Conservation (phyloP, 2,888 invertebrate species). For the Synanthedon tipuliformis region DNA sequence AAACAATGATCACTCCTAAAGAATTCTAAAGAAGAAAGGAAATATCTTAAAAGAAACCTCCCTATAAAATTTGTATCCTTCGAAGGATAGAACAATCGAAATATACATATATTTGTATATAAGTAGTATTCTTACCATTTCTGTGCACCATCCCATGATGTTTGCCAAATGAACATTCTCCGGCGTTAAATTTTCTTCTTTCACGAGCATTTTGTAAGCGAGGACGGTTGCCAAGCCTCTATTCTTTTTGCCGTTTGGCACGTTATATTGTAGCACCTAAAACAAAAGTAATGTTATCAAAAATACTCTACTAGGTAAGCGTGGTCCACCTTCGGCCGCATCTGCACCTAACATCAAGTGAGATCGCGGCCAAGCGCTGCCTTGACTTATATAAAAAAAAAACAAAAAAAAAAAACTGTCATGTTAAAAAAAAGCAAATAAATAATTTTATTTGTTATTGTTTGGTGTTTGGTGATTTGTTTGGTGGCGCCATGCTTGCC, state of each 20-base stretch:
- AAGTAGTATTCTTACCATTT: slow-evolving; percentile 78
- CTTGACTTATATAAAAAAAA: too few species aligned
- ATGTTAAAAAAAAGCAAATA: background rate
- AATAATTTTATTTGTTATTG: background rate
- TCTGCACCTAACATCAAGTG: too few species aligned
- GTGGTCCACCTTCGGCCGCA: too few species aligned
- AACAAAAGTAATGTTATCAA: slow-evolving; percentile 24
- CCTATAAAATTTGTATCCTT: too few species aligned
- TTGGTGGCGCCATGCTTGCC: background rate
- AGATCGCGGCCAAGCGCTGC: too few species aligned
- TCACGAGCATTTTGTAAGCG: slow-evolving; percentile 79
- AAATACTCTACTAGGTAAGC: too few species aligned
- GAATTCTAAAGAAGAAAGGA: too few species aligned
- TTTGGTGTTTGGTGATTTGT: background rate
- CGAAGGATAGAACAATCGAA: too few species aligned
- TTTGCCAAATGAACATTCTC: slow-evolving; percentile 84
- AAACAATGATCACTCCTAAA: too few species aligned
- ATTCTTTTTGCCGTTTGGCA: slow-evolving; percentile 90
- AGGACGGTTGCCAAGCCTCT: slow-evolving; percentile 80
- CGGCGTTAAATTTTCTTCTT: slow-evolving; percentile 75
- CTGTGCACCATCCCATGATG: slow-evolving; percentile 94
- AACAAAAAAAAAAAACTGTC: background rate
- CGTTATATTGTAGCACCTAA: slow-evolving; percentile 90
- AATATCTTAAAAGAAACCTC: too few species aligned
- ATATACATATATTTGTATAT: background rate